These are phyloP conservation scores for Drosophila nigromelanica DNA, from an alignment of 1,140 invertebrate species.

Conservation along the genomic window DNA sequence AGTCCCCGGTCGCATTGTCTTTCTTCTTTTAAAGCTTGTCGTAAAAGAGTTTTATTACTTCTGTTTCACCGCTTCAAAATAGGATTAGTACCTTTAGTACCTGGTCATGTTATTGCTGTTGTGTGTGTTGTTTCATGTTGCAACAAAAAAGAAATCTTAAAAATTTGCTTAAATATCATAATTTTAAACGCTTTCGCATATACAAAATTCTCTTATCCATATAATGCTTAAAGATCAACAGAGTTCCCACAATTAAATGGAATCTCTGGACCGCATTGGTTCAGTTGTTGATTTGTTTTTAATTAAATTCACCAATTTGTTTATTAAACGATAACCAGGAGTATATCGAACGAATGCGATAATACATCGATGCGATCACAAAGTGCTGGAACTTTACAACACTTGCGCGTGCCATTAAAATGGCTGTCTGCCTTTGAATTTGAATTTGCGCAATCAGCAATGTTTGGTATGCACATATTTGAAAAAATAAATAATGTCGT, in stretches of 20 bases:
- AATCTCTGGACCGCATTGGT: background rate
- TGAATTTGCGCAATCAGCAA: conserved; percentile 27
- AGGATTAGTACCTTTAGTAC: conserved; percentile 59
- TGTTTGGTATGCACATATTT: conserved; percentile 28
- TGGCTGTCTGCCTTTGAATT: conserved; percentile 8
- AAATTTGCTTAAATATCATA: conserved; percentile 39
- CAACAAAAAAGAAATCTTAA: conserved; percentile 36
- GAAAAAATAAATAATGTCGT: conserved; percentile 35
- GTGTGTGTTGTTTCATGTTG: conserved; percentile 30
- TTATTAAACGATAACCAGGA: no score
- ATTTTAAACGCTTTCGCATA: conserved; percentile 63
- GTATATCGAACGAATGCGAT: background rate
- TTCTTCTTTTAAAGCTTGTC: conserved; percentile 60
- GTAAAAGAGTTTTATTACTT: conserved; percentile 77
- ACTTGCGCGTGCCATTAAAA: conserved; percentile 18
- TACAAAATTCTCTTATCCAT: background rate
- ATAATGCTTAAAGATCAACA: background rate
- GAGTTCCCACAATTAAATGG: background rate
- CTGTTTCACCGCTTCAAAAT: conserved; percentile 71
- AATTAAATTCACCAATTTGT: no score
- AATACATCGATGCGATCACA: background rate
- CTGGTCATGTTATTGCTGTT: conserved; percentile 27
- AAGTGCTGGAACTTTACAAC: conserved; percentile 5
- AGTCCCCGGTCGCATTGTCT: conserved; percentile 48
- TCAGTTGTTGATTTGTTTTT: background rate